Base-by-base conservation (phyloP, 1,140 invertebrate genomes). In the Drosophila sucinea region DNA sequence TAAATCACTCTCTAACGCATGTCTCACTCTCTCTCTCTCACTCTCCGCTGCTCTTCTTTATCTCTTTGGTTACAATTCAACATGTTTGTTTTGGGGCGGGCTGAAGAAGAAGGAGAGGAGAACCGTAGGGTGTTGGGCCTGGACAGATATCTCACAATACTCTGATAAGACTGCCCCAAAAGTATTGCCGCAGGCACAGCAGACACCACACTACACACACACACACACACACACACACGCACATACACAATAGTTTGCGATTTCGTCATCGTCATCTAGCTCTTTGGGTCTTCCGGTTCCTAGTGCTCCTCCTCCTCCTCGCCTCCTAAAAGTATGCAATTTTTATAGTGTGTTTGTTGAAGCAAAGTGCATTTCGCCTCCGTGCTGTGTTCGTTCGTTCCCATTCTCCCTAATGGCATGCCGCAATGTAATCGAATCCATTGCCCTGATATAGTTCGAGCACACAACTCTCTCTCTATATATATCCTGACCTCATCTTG, bases 371-470 rank as follows among this genome's bases (percentile, higher is more conserved):
- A 79, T 51, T 51, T 51, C 25, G 44, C 10, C 25, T 51, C 44
- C 27, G 68, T 65, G 79, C 76, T 70, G 17, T 17, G 17, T 17
- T 17, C 35, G 3, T 10, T 38, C 35, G 35, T 11, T 38, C 35
- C 62, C 70, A 60, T 63, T 55, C 51, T 77, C 73, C 67, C 67
- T 80, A 79, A 79, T 80, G 77, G 71, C 70, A 70, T 75, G 76
- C 44, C 44, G 65, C 82, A 67, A 78, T 86, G 78, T 86, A 85
- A 86, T 86, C 82, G 84, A 86, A 87, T 83, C 76, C 82, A 66
- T 25, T 33, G 54, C 54, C 74, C 67, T 65, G 73, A 77, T 77
- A 80, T 51, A 51, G 44, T 51, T 51, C 23, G 25, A 27, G 44
- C 23, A 51, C 44, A 27, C 7, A 51, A 5, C 40, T 51, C 25